Conservation (phyloP, 2,797 vertebrate genomes). For the Spinus olivaceus region DNA sequence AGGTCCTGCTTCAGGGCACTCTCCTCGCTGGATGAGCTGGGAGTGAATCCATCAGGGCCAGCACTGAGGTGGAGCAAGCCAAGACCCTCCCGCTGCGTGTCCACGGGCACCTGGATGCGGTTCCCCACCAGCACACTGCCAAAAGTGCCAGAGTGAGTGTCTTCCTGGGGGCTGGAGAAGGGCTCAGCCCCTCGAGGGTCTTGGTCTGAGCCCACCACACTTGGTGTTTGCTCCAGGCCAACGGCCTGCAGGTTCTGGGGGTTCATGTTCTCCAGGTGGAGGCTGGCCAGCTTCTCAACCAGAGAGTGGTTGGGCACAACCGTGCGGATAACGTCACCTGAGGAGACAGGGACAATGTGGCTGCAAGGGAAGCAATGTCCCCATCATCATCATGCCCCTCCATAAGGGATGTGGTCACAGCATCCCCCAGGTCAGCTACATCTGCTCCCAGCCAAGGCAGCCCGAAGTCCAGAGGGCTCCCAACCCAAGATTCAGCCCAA, state of each 20-base stretch:
- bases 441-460: background rate
- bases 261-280: slow-evolving; percentile 84
- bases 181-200: slow-evolving; percentile 47
- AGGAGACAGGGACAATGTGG: background rate
- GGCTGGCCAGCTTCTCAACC: slow-evolving; percentile 87
- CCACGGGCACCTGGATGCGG: slow-evolving; percentile 91
- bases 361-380: background rate
- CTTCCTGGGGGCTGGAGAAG: slow-evolving; percentile 73
- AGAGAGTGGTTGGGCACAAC: slow-evolving; percentile 88
- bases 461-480: background rate
- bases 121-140: slow-evolving; percentile 94
- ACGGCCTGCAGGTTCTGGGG: slow-evolving; percentile 61
- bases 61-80: slow-evolving; percentile 71
- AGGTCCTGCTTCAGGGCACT: slow-evolving; percentile 89
- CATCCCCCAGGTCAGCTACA: background rate
- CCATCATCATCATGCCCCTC: background rate
- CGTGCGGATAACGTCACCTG: slow-evolving; percentile 87
- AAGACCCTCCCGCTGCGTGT: slow-evolving; percentile 65
- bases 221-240: background rate
- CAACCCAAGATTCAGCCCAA: background rate
- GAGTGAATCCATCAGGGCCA: slow-evolving; percentile 72
- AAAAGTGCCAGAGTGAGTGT: slow-evolving; percentile 87
- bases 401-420: background rate
- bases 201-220: background rate
- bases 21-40: slow-evolving; percentile 77